Percentiles rank a stretch among this genome's conserved stretches.
Evolutionary conservation across 2,888 invertebrate genomes (phyloP).

Genomic region (Aphidoletes aphidimyza): DNA sequence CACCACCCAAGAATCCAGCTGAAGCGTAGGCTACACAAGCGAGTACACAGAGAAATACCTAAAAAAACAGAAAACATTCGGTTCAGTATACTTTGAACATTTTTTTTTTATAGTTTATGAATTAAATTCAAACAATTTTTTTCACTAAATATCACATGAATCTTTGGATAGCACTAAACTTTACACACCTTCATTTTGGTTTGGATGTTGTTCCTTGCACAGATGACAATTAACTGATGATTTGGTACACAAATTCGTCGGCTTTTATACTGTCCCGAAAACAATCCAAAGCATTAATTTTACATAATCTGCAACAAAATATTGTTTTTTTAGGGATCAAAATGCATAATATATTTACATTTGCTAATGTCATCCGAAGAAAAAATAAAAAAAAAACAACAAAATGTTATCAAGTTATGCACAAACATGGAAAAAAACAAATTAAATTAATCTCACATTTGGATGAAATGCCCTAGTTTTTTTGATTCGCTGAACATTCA

Average conservation of each 20-base stretch:
- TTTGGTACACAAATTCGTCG: neutral
- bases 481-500: too few relatives aligned
- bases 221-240: neutral
- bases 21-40: constrained; percentile 4
- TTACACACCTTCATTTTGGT: constrained; percentile 13
- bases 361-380: too few relatives aligned
- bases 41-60: constrained; percentile 18
- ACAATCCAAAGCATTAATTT: neutral
- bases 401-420: too few relatives aligned
- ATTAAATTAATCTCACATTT: too few relatives aligned
- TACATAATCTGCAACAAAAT: too few relatives aligned
- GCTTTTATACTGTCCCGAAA: constrained; percentile 10
- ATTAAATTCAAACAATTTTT: neutral
- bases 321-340: too few relatives aligned
- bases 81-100: neutral
- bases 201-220: neutral
- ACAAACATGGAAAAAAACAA: too few relatives aligned
- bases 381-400: too few relatives aligned
- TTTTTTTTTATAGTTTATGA: neutral
- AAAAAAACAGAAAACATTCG: neutral
- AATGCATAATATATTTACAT: too few relatives aligned
- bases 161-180: neutral
- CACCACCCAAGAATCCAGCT: neutral
- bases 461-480: too few relatives aligned
- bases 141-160: neutral